phyloP scores from a whole-genome alignment of 2,113 vertebrate genomes.

The Silurus asotus region DNA sequence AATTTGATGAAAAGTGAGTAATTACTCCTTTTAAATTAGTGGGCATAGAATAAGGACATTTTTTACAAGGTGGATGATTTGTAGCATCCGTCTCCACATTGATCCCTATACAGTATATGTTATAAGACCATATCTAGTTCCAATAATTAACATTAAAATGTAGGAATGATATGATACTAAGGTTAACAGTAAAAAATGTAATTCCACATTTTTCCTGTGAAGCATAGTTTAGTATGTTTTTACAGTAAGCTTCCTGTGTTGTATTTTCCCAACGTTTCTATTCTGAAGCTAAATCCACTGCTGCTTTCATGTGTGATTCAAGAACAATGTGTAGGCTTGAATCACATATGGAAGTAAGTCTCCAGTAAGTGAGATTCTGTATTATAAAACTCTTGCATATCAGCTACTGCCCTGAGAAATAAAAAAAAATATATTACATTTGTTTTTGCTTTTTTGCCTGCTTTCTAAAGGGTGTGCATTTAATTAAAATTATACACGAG shows the following conservation, averaged over 20 bases:
- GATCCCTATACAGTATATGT: background rate
- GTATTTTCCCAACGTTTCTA: background rate
- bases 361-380: background rate
- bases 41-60: background rate
- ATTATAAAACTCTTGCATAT: background rate
- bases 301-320: background rate
- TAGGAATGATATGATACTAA: background rate
- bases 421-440: background rate
- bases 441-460: background rate
- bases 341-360: constrained; percentile 20
- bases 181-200: background rate
- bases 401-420: background rate
- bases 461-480: background rate
- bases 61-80: background rate
- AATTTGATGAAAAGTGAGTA: background rate
- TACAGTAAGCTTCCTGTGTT: background rate
- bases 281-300: constrained; percentile 9
- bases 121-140: background rate
- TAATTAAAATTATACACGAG: background rate
- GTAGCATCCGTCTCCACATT: background rate
- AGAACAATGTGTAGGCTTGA: background rate
- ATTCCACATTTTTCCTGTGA: background rate
- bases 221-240: constrained; percentile 2
- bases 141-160: constrained; percentile 5
- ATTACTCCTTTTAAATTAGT: background rate